phyloP scores from a whole-genome alignment of 2,888 invertebrate species.

The Caenorhabditis macrosperma region DNA sequence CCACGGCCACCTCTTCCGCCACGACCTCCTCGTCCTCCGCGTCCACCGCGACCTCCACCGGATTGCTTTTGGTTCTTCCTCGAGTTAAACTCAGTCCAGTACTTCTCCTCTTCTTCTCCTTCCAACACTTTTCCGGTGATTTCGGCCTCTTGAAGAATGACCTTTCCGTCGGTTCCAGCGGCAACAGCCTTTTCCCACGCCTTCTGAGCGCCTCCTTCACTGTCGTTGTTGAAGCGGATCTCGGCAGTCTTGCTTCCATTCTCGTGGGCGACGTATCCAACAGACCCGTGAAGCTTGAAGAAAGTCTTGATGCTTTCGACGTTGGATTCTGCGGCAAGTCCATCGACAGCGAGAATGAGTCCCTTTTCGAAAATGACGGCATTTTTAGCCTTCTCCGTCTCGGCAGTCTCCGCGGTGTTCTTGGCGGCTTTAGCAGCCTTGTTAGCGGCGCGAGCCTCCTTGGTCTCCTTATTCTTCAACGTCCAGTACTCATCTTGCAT shows the following conservation, averaged over 20 bases:
- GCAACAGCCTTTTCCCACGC: constrained; percentile 75
- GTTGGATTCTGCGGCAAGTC: constrained; percentile 61
- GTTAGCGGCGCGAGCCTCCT: constrained; percentile 67
- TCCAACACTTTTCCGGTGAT: constrained; percentile 66
- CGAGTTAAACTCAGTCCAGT: constrained; percentile 77
- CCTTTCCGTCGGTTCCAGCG: constrained; percentile 74
- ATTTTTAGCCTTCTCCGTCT: constrained; percentile 58
- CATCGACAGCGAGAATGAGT: constrained; percentile 72
- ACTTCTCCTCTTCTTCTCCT: constrained; percentile 78
- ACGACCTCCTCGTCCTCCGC: constrained; percentile 62
- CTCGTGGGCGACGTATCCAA: constrained; percentile 69
- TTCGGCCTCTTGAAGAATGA: constrained; percentile 67
- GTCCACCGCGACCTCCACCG: constrained; percentile 50
- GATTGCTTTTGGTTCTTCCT: constrained; percentile 62
- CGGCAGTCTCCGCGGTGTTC: constrained; percentile 64
- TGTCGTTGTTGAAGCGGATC: constrained; percentile 64
- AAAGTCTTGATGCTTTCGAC: constrained; percentile 85
- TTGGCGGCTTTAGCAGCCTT: constrained; percentile 68
- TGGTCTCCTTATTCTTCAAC: constrained; percentile 69
- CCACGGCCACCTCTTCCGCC: constrained; percentile 45
- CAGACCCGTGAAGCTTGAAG: constrained; percentile 85
- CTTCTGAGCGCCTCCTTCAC: constrained; percentile 70
- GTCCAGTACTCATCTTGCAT: constrained; percentile 79
- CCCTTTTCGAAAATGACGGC: constrained; percentile 74
- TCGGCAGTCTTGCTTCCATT: constrained; percentile 63